These are phyloP conservation scores for Onychostoma macrolepis DNA, from an alignment of 2,113 vertebrate genomes.

Conservation along the genomic window DNA sequence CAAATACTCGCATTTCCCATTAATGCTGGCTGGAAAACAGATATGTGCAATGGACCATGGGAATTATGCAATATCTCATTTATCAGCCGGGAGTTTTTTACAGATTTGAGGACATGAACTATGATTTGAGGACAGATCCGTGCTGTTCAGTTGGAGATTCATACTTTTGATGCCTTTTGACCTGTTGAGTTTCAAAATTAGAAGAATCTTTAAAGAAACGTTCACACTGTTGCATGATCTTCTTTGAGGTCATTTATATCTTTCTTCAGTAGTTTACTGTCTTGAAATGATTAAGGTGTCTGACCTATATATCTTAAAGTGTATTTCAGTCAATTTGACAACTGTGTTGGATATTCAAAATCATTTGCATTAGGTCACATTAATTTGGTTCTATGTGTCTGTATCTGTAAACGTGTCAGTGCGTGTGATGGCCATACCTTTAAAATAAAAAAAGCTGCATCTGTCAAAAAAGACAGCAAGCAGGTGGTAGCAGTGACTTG, in stretches of 20 bases:
- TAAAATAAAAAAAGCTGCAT: slow-evolving; percentile 29
- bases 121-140: not conserved
- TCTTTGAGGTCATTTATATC: not conserved
- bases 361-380: not conserved
- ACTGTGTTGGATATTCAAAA: not conserved
- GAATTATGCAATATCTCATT: slow-evolving; percentile 37
- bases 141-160: not conserved
- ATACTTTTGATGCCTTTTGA: not conserved
- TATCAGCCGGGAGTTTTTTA: not conserved
- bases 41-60: slow-evolving; percentile 28
- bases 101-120: slow-evolving; percentile 21
- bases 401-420: not conserved
- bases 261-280: not conserved
- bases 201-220: not conserved
- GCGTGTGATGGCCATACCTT: slow-evolving; percentile 25
- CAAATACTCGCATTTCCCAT: slow-evolving; percentile 37
- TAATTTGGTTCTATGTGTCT: not conserved
- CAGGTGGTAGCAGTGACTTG: slow-evolving; percentile 50
- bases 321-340: not conserved
- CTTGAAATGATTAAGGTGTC: not conserved
- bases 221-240: not conserved
- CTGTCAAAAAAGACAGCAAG: not conserved
- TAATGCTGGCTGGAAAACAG: slow-evolving; percentile 22
- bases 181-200: not conserved
- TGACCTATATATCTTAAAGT: not conserved